Base-by-base conservation (phyloP, 2,797 vertebrate species). In the Diceros bicornis region DNA sequence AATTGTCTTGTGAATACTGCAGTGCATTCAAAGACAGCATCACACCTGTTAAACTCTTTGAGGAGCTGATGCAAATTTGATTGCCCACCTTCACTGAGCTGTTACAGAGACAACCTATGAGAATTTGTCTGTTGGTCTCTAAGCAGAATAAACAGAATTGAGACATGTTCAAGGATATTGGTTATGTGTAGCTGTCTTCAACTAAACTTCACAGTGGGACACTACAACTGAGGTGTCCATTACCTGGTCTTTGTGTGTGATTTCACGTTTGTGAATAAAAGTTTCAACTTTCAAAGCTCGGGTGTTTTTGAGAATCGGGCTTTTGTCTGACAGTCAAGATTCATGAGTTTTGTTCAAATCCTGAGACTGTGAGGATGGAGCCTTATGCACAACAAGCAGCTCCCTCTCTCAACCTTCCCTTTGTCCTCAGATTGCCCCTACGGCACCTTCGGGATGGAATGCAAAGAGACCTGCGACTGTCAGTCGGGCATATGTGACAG, bases 391-490 rank as follows among this genome's bases (percentile, higher is more conserved):
- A 61, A 7, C 17, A 11, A 85, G 11, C 8, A 16, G 21, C 6
- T 2, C 21, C 69, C 14, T 75, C 68, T 77, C 50, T 94, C 27
- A 95, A 47, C 20, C 86, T 47, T 79, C 61, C 17, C 52, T 97
- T 81, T 98, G 83, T 89, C 83, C 85, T 93, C 34, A 99, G 99
- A 99, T 52, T 99, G 99, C 96, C 98, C 98, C 10, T 99, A 99
- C 2, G 99, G 99, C 92, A 99, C 99, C 79, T 99, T 99, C 1
- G 99, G 99, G 75, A 96, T 99, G 62, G 99, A 99, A 95, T 99
- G 99, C 98, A 99, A 99, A 94, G 99, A 99, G 98, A 99, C 98
- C 1, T 99, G 99, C 99, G 99, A 98, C 97, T 99, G 99, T 97
- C 99, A 99, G 61, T 98, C 98, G 2, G 99, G 99, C 96, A 99